These are phyloP conservation scores for Psammodynastes pulverulentus DNA, from an alignment of 2,113 vertebrate genomes.

Conservation along the genomic window DNA sequence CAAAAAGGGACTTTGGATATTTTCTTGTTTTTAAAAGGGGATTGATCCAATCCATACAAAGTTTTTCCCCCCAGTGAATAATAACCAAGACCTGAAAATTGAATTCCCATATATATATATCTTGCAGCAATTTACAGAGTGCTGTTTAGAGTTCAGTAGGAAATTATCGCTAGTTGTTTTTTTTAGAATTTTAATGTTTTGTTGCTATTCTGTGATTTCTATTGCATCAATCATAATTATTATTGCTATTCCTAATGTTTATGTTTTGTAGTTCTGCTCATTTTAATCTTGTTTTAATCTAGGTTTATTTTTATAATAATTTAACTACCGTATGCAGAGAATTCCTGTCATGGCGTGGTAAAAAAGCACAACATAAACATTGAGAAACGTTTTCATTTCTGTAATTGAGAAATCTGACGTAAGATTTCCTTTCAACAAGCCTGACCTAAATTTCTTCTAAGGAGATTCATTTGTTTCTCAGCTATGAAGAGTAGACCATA, in stretches of 20 bases:
- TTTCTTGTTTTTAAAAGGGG: neutral
- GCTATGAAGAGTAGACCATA: neutral
- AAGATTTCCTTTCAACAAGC: neutral
- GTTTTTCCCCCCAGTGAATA: neutral
- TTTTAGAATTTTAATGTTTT: neutral
- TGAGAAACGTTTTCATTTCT: neutral
- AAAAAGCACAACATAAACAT: neutral
- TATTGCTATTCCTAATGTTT: neutral
- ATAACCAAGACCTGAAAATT: neutral
- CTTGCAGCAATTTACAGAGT: neutral
- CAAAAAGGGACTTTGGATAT: neutral
- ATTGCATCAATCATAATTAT: neutral
- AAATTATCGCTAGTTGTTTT: neutral
- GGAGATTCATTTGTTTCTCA: neutral
- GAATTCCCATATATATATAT: neutral
- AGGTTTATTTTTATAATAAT: neutral
- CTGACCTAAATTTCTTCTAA: neutral
- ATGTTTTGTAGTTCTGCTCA: neutral
- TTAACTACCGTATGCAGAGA: neutral
- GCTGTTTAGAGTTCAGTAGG: neutral
- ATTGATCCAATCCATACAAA: neutral
- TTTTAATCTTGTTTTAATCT: neutral
- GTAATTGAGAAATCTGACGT: neutral
- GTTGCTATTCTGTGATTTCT: neutral
- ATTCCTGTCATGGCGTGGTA: neutral